These are phyloP conservation scores for Eudasyphora cyanicolor DNA, from an alignment of 2,888 invertebrate genomes.

Conservation along the genomic window DNA sequence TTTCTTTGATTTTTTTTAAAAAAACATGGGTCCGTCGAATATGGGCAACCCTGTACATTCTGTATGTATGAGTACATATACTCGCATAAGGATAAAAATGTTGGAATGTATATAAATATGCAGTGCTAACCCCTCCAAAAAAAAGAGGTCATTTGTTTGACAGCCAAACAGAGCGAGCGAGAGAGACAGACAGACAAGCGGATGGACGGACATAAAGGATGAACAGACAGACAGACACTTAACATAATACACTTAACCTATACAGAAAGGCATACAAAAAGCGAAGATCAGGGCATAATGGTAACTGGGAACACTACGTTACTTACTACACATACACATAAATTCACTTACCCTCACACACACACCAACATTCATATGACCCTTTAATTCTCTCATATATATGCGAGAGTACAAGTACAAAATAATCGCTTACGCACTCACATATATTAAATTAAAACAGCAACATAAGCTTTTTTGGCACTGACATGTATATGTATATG, in stretches of 20 bases:
- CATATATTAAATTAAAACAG: slow-evolving; percentile 36
- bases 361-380: neutral
- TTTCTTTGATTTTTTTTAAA: too few species aligned
- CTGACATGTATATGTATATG: neutral
- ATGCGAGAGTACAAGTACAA: neutral
- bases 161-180: neutral
- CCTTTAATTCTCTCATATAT: neutral
- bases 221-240: slow-evolving; percentile 2
- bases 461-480: slow-evolving; percentile 31
- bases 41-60: neutral
- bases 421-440: neutral
- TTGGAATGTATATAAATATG: neutral
- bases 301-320: neutral
- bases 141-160: slow-evolving; percentile 22
- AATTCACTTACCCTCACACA: neutral
- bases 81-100: neutral
- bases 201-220: neutral
- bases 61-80: neutral
- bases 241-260: slow-evolving; percentile 33
- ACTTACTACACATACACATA: neutral
- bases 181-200: neutral
- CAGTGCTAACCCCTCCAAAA: neutral
- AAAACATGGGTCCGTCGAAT: too few species aligned
- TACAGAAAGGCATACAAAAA: neutral
- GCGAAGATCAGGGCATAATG: slow-evolving; percentile 25